phyloP scores from a whole-genome alignment of 2,888 invertebrate genomes.

The Xanthia togata region DNA sequence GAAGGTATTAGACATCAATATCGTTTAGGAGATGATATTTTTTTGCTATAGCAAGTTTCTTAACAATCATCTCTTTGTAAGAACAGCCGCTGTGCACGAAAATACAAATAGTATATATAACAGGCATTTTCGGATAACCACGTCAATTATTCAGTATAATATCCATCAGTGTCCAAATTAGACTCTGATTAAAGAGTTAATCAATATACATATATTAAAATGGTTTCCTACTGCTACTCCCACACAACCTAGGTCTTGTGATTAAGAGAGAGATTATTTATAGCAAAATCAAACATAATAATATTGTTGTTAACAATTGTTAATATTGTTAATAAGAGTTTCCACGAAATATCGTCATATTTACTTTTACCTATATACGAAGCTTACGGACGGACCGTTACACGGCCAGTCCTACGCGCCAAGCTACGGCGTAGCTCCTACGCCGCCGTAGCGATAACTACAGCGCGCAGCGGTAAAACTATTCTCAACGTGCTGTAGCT shows the following conservation, averaged over 20 bases:
- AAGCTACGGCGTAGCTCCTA: not conserved
- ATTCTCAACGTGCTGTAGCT: no score
- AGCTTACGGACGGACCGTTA: not conserved
- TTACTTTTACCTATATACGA: not conserved
- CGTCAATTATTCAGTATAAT: not conserved
- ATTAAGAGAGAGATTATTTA: not conserved
- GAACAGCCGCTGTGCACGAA: not conserved
- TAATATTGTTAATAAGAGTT: not conserved
- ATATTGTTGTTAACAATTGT: no score
- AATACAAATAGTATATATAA: not conserved
- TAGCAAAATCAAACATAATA: not conserved
- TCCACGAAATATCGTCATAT: no score
- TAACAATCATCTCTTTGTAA: not conserved
- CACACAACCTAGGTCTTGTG: not conserved
- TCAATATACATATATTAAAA: not conserved
- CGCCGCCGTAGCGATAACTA: not conserved
- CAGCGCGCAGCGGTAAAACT: no score
- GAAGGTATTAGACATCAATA: not conserved
- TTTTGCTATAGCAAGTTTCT: not conserved
- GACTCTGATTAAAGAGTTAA: not conserved
- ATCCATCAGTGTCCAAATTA: not conserved
- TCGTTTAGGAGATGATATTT: not conserved
- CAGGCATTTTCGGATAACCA: not conserved
- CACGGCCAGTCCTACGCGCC: not conserved
- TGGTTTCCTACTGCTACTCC: not conserved